Conservation (phyloP, 2,797 vertebrate genomes). For the Sibirionetta formosa region DNA sequence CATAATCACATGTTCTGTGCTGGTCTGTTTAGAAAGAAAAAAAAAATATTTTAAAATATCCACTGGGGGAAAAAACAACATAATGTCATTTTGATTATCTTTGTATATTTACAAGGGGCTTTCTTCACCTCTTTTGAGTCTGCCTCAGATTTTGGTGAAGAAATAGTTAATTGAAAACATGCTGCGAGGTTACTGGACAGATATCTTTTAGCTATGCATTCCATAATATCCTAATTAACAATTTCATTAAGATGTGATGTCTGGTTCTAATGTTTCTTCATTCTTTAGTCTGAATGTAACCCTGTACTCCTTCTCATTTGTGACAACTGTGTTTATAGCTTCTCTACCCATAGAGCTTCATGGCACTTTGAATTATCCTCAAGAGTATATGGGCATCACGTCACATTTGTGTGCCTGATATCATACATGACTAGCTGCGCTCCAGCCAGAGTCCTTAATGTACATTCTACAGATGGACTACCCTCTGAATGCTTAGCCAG, state of each 20-base stretch:
- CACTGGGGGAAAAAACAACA: background rate
- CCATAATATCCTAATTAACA: constrained; percentile 84
- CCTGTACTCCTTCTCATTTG: constrained; percentile 79
- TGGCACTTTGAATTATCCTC: constrained; percentile 93
- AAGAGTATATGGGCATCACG: constrained; percentile 91
- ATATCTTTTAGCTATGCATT: constrained; percentile 72
- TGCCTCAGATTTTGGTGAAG: background rate
- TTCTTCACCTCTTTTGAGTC: background rate
- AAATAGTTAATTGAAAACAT: constrained; percentile 76
- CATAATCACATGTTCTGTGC: constrained; percentile 67
- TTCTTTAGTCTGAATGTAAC: constrained; percentile 80
- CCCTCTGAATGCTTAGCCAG: constrained; percentile 85
- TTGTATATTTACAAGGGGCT: background rate
- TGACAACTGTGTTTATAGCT: constrained; percentile 91
- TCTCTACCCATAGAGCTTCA: constrained; percentile 86
- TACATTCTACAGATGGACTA: constrained; percentile 80
- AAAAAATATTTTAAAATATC: background rate
- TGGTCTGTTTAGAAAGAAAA: constrained; percentile 36
- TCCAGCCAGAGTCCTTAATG: constrained; percentile 85
- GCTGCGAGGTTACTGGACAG: constrained; percentile 54
- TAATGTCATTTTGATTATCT: background rate
- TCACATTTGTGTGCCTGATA: constrained; percentile 91
- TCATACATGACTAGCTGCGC: constrained; percentile 87
- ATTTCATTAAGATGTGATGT: constrained; percentile 80
- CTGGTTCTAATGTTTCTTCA: constrained; percentile 75